Base-by-base conservation (phyloP, 2,113 vertebrate genomes). In the Corydoras maculifer region DNA sequence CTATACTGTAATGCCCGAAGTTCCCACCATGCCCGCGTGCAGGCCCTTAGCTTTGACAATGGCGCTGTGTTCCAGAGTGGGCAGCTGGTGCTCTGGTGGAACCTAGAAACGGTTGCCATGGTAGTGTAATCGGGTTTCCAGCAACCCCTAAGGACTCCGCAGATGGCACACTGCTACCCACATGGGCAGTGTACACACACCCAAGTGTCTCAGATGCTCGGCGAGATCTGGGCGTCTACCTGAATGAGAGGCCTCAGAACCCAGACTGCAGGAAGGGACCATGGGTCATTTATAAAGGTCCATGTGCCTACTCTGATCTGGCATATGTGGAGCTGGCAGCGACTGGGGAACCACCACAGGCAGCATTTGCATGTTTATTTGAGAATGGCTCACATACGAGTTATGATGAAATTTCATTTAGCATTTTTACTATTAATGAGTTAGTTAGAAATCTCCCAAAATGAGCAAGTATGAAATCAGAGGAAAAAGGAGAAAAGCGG, bases 1-100 rank as follows among this genome's bases (percentile, higher is more conserved):
- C 82, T 99, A 67, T 98, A 97, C 83, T 96, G 94, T 72, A 99
- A 98, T 0, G 94, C 95, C 0, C 90, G 97, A 75, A 98, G 94
- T 75, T 86, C 91, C 0, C 71, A 95, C 53, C 94, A 94, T 1
- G 93, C 83, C 84, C 86, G 96, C 3, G 92, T 97, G 0, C 96
- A 99, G 87, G 93, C 95, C 0, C 84, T 98, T 11, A 99, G 96
- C 70, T 75, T 84, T 0, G 92, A 99, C 0, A 86, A 88, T 0
- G 97, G 97, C 0, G 84, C 90, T 0, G 85, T 87, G 2, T 99
- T 99, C 78, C 88, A 91, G 0, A 75, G 88, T 0, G 94, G 93
- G 0, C 91, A 95, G 82, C 86, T 95, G 58, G 91, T 97, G 14
- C 87, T 51, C 84, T 98, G 74, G 84, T 91, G 0, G 95, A 97